phyloP scores from a whole-genome alignment of 2,113 vertebrate genomes.

The Sebastes fasciatus region DNA sequence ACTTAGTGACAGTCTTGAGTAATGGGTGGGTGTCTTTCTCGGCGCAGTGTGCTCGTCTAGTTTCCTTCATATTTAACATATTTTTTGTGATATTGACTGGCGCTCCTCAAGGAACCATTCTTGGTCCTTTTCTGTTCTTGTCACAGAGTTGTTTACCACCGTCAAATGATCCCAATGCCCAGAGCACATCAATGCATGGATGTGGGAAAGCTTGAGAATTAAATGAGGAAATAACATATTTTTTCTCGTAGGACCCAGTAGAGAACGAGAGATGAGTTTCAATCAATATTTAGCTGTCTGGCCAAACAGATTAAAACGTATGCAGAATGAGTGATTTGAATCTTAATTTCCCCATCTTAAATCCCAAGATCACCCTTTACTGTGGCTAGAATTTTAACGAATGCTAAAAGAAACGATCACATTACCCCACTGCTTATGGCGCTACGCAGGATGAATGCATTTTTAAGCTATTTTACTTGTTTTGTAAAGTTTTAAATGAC shows the following conservation, averaged over 20 bases:
- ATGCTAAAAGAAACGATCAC: background rate
- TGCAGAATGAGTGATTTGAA: background rate
- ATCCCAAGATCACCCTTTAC: background rate
- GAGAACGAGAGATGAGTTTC: background rate
- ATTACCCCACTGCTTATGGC: background rate
- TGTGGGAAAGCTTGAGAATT: background rate
- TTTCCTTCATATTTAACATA: background rate
- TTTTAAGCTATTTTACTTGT: background rate
- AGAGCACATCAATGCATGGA: background rate
- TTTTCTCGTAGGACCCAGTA: background rate
- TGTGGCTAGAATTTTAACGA: background rate
- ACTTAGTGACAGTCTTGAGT: constrained; percentile 9
- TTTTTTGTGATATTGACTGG: background rate
- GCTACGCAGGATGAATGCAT: background rate
- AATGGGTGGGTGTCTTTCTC: background rate
- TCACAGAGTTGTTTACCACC: background rate
- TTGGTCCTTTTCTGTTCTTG: background rate
- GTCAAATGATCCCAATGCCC: background rate
- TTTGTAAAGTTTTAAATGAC: background rate
- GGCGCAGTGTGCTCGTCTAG: background rate
- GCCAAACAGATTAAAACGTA: background rate
- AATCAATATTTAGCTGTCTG: background rate
- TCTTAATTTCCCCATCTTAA: background rate
- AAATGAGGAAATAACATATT: background rate
- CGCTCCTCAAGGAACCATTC: constrained; percentile 9